Evolutionary conservation across 2,888 invertebrate genomes (phyloP).

Genomic region (Blastobasis adustella): DNA sequence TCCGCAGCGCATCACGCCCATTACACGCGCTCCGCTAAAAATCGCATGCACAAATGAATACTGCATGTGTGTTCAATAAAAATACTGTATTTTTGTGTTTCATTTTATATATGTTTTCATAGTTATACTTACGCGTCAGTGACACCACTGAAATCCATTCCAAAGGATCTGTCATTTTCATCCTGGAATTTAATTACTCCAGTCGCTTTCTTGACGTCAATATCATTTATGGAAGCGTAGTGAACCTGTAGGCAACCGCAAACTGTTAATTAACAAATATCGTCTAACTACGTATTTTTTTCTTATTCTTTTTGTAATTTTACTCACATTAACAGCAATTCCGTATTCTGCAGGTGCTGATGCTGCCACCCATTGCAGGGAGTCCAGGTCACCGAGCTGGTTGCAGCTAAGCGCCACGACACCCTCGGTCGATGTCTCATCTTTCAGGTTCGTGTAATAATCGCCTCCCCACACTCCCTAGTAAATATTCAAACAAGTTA

Average conservation of each 20-base stretch:
- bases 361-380: slow-evolving; percentile 34
- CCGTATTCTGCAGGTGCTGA: slow-evolving; percentile 16
- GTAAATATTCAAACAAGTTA: slow-evolving; percentile 1
- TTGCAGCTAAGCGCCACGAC: slow-evolving; percentile 19
- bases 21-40: slow-evolving; percentile 69
- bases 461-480: slow-evolving; percentile 32
- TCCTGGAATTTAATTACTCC: slow-evolving; percentile 15
- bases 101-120: neutral
- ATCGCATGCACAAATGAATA: neutral
- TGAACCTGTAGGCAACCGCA: slow-evolving; percentile 12
- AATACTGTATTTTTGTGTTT: neutral
- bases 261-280: neutral
- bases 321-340: slow-evolving; percentile 32
- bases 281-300: neutral
- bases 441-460: slow-evolving; percentile 23
- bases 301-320: neutral
- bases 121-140: slow-evolving; percentile 27
- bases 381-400: slow-evolving; percentile 26
- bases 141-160: slow-evolving; percentile 45
- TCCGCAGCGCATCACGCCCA: slow-evolving; percentile 75
- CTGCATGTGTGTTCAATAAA: neutral
- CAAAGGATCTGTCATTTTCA: slow-evolving; percentile 18
- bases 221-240: slow-evolving; percentile 20
- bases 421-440: slow-evolving; percentile 4
- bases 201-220: slow-evolving; percentile 26